These are phyloP conservation scores for Mythimna loreyi DNA, from an alignment of 2,888 invertebrate genomes.

Conservation along the genomic window DNA sequence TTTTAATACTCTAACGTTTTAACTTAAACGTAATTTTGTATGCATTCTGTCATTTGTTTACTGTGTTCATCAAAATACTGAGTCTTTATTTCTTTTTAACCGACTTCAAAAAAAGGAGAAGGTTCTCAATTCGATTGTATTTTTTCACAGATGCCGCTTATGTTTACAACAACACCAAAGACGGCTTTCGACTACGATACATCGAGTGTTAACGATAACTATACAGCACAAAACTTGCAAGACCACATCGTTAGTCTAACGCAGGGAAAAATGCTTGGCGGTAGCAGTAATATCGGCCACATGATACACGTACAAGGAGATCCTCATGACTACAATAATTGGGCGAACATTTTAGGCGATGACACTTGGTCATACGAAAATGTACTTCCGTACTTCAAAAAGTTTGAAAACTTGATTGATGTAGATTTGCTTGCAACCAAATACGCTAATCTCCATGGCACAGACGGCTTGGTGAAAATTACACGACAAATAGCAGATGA, in stretches of 20 bases:
- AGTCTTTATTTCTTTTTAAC: too few species aligned
- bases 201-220: slow-evolving; percentile 63
- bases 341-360: slow-evolving; percentile 66
- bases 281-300: slow-evolving; percentile 69
- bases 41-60: too few species aligned
- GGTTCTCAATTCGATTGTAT: too few species aligned
- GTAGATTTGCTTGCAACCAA: slow-evolving; percentile 39
- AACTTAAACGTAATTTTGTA: background rate
- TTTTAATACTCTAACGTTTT: background rate
- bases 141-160: slow-evolving; percentile 65
- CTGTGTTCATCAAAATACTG: background rate
- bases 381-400: slow-evolving; percentile 68
- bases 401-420: slow-evolving; percentile 69
- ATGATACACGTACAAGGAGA: slow-evolving; percentile 66
- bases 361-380: slow-evolving; percentile 66
- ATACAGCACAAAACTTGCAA: slow-evolving; percentile 60
- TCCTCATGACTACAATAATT: slow-evolving; percentile 66
- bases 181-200: slow-evolving; percentile 66
- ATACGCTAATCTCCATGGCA: slow-evolving; percentile 39
- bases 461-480: slow-evolving; percentile 41
- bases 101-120: too few species aligned
- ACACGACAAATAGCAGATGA: background rate
- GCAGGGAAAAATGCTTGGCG: slow-evolving; percentile 75
- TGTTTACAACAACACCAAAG: slow-evolving; percentile 62
- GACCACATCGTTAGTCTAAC: slow-evolving; percentile 55